Percentiles rank a stretch among this genome's conserved stretches.
These are phyloP conservation scores for Brachirus orientalis DNA, from an alignment of 2,113 vertebrate species.

Conservation along the genomic window DNA sequence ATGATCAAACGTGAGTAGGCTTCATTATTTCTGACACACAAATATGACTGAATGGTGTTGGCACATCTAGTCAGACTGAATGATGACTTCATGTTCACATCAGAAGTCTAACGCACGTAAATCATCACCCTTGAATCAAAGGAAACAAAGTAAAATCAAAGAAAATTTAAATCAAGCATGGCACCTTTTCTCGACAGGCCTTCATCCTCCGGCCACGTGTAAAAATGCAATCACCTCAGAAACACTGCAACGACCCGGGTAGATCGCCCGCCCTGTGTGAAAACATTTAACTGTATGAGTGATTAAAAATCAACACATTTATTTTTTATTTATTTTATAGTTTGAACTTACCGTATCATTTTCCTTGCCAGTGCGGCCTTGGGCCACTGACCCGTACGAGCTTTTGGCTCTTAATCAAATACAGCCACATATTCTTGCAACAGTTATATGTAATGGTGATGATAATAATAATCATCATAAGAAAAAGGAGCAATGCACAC, in stretches of 20 bases:
- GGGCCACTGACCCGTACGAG: not conserved
- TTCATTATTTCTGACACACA: not conserved
- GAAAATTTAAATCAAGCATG: not conserved
- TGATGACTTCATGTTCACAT: constrained; percentile 58
- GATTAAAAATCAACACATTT: rapidly evolving
- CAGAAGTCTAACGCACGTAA: constrained; percentile 76
- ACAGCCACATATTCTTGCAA: not conserved
- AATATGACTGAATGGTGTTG: not conserved
- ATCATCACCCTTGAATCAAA: constrained; percentile 53
- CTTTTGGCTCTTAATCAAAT: not conserved
- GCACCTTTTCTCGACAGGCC: not conserved
- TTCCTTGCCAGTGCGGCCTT: constrained; percentile 13
- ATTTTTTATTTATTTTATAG: not conserved
- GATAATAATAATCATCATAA: not conserved
- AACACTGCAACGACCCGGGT: not conserved
- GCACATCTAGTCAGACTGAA: constrained; percentile 30
- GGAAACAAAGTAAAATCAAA: not conserved
- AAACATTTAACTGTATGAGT: not conserved
- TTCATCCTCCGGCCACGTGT: constrained; percentile 15
- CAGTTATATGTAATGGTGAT: not conserved
- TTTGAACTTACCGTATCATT: not conserved
- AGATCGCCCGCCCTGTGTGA: not conserved
- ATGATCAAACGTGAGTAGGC: not conserved
- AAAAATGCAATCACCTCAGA: not conserved
- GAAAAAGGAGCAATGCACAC: rapidly evolving